Evolutionary conservation across 2,888 invertebrate genomes (phyloP).

Genomic region (Agrilus biguttatus): DNA sequence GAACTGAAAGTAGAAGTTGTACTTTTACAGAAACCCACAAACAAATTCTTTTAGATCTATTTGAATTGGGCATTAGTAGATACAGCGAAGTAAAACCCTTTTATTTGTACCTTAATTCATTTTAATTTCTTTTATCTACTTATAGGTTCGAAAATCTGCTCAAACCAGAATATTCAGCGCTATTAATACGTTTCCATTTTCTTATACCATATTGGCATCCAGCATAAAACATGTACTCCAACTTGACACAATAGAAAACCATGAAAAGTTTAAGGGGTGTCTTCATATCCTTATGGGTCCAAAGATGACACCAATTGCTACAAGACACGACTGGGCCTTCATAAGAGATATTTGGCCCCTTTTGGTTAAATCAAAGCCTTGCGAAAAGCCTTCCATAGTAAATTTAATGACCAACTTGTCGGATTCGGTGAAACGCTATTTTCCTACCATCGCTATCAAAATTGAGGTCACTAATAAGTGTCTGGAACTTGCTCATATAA

Average conservation of each 20-base stretch:
- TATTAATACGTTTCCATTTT: slow-evolving; percentile 52
- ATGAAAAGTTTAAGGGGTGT: slow-evolving; percentile 65
- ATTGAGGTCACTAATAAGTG: slow-evolving; percentile 38
- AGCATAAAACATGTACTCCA: slow-evolving; percentile 44
- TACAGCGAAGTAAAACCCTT: slow-evolving; percentile 44
- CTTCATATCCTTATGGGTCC: slow-evolving; percentile 62
- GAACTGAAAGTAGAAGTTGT: slow-evolving; percentile 30
- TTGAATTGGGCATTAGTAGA: slow-evolving; percentile 46
- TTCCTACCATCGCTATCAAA: slow-evolving; percentile 47
- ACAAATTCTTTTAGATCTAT: slow-evolving; percentile 43
- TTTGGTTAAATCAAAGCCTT: slow-evolving; percentile 59
- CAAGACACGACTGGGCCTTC: slow-evolving; percentile 63
- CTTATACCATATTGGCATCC: slow-evolving; percentile 52
- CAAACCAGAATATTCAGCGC: slow-evolving; percentile 51
- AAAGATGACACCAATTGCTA: slow-evolving; percentile 46
- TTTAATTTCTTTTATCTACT: slow-evolving; percentile 6
- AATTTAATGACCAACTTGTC: slow-evolving; percentile 42
- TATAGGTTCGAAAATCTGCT: slow-evolving; percentile 47
- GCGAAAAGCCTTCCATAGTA: slow-evolving; percentile 74
- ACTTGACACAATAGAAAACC: slow-evolving; percentile 42
- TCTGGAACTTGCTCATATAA: slow-evolving; percentile 32
- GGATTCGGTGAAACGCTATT: slow-evolving; percentile 41
- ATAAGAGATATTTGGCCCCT: slow-evolving; percentile 63
- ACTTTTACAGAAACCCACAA: slow-evolving; percentile 46
- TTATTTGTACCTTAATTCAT: slow-evolving; percentile 1